Conservation (phyloP, 2,113 vertebrate species). For the Casuarius casuarius region DNA sequence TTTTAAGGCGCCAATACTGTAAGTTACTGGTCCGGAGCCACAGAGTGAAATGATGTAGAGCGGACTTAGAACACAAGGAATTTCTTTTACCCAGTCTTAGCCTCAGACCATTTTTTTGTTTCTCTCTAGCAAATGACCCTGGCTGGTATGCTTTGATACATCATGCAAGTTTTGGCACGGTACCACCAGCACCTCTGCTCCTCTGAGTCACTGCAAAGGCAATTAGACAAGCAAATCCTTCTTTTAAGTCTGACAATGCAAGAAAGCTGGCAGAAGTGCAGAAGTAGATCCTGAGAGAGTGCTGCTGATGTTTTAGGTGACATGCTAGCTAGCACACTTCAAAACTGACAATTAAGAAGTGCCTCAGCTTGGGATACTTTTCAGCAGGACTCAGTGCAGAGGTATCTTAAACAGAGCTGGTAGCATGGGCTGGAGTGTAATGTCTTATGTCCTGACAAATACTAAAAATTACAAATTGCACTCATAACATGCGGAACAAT, state of each 20-base stretch:
- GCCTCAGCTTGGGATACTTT: background rate
- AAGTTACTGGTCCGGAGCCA: background rate
- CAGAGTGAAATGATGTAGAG: background rate
- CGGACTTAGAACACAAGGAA: background rate
- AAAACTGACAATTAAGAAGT: background rate
- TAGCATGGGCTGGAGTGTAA: background rate
- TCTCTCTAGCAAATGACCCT: constrained; percentile 19
- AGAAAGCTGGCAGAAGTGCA: background rate
- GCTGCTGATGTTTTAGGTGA: background rate
- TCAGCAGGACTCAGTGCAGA: background rate
- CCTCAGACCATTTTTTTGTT: background rate
- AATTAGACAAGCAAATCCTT: background rate
- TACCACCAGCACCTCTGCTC: background rate
- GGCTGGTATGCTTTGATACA: background rate
- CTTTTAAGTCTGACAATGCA: fast-evolving
- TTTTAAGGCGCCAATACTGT: background rate
- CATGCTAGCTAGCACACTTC: background rate
- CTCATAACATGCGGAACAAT: background rate
- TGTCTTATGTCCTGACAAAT: background rate
- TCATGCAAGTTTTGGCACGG: background rate
- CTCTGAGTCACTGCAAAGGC: background rate
- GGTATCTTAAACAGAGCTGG: background rate
- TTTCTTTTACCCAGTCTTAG: background rate
- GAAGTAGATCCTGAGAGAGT: background rate
- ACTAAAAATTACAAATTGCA: background rate